A percentile compares a stretch with the other conserved stretches of the same genome.
Evolutionary conservation across 2,113 vertebrate genomes (phyloP).

Genomic region (Heterochromis multidens): DNA sequence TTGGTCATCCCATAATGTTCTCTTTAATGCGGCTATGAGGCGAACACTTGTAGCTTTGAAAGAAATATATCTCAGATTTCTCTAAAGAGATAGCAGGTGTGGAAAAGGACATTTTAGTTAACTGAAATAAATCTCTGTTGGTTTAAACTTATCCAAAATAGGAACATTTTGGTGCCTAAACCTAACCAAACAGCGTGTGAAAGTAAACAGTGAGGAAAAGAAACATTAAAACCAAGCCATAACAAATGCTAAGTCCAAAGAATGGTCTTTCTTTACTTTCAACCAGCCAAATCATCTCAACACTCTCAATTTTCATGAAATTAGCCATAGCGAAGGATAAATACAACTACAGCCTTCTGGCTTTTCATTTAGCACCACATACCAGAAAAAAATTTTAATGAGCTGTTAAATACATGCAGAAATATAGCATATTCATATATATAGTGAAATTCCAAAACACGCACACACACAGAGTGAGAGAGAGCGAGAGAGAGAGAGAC

Average conservation of each 20-base stretch:
- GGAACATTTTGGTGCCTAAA: neutral
- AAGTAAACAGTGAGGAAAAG: neutral
- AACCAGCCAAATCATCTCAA: neutral
- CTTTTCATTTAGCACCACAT: neutral
- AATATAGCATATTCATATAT: neutral
- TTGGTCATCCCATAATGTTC: too few relatives aligned
- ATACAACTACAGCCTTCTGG: neutral
- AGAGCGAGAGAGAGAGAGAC: neutral
- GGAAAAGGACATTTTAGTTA: neutral
- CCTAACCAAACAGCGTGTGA: neutral
- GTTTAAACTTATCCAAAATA: fast-evolving
- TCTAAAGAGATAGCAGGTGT: neutral
- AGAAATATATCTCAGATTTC: neutral
- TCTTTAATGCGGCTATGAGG: neutral
- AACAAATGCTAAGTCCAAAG: neutral
- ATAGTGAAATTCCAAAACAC: neutral
- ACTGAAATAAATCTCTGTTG: neutral
- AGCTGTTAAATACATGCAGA: neutral
- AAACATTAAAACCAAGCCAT: neutral
- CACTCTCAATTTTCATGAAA: neutral
- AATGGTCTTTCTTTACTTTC: neutral
- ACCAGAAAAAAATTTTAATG: neutral
- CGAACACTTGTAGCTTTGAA: neutral
- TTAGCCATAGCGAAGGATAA: neutral
- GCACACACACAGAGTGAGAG: neutral